Base-by-base conservation (phyloP, 2,113 vertebrate species). In the Cromileptes altivelis region DNA sequence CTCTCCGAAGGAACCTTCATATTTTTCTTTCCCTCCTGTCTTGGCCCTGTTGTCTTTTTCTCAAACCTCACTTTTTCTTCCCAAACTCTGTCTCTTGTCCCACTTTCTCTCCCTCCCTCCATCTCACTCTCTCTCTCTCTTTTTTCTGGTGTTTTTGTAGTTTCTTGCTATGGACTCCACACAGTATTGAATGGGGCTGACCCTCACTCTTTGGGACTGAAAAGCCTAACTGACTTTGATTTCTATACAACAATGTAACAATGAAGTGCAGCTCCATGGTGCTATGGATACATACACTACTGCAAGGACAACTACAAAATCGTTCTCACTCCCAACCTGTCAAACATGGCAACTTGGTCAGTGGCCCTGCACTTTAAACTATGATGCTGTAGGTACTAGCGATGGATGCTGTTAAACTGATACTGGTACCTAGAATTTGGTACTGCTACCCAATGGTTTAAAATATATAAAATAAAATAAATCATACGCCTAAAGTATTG, bases 1-100 rank as follows among this genome's bases (percentile, higher is more conserved):
- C 45, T 73, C 82, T 82, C 67, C 50, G 78, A 74, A 86, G 65
- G 68, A 87, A 68, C 75, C 85, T 80, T 86, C 78, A 87, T 90
- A 89, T 88, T 88, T 88, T 87, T 85, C 84, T 83, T 78, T 70
- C 69, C 40, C 62, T 80, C 75, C 78, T 70, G 63, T 81, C 75
- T 86, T 62, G 68, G 33, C 56, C 76, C 53, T 47, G 2, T 72
- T 81, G 63, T 80, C 61, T 57, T 88, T 55, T 50, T 47, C 75
- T 71, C 67, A 69, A 58, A 71, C 63, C 67, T 74, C 45, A 62
- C 64, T 71, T 64, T 68, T 69, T 75, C 58, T 56, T 65, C n/a
- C 57, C 55, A 53, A 73, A 75, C 27, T 49, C 19, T 73, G 53
- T 79, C 74, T 21, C 55, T 56, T 81, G 18, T 23, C 57, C n/a